Evolutionary conservation across 2,797 vertebrate genomes (phyloP), one percentile per base, ranked within the genome.

Genomic region (Rhinophrynus dorsalis): DNA sequence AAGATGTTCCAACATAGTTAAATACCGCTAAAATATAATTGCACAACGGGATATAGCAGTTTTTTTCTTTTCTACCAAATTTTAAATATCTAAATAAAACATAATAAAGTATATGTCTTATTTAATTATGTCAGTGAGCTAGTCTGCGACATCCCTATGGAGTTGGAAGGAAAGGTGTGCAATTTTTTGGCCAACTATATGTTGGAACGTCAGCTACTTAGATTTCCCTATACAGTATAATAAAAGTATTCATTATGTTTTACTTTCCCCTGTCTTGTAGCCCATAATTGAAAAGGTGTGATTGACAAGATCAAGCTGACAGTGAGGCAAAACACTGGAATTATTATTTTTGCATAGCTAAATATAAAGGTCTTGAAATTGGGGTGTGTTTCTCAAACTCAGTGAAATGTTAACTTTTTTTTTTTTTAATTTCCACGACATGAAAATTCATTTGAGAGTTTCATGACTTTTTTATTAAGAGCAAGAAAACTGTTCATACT

Each of bases 101-200:
- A 23, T 57, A 63, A 56, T 64, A 61, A 71, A 63, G 42, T 35
- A 17, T 5, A 2, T 57, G 60, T 64, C 48, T 44, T 27, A 30
- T 37, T 37, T 47, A 57, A 48, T 48, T 56, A 29, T 64, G 60
- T 64, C 68, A 71, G 50, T 26, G 12, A 10, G 30, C 54, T 15
- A 21, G 42, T 42, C 58, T 15, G 52, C 32, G 52, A 58, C 52
- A 24, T 72, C 68, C 52, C 68, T 13, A 18, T 12, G 24, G 60
- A 72, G 42, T 26, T 57, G 38, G 50, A 64, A 57, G 52, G 60
- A 51, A 65, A 64, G 68, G 68, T 72, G 68, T 71, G 60, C 60
- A 58, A 72, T 72, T 30, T 44, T 57, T 71, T 50, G 60, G 68
- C 60, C 21, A 38, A 6, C 15, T 48, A 13, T n/a, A 50, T 6